Evolutionary conservation across 2,113 vertebrate species (phyloP), one percentile per base, ranked within the genome.

Genomic region (Puffinus mauretanicus): DNA sequence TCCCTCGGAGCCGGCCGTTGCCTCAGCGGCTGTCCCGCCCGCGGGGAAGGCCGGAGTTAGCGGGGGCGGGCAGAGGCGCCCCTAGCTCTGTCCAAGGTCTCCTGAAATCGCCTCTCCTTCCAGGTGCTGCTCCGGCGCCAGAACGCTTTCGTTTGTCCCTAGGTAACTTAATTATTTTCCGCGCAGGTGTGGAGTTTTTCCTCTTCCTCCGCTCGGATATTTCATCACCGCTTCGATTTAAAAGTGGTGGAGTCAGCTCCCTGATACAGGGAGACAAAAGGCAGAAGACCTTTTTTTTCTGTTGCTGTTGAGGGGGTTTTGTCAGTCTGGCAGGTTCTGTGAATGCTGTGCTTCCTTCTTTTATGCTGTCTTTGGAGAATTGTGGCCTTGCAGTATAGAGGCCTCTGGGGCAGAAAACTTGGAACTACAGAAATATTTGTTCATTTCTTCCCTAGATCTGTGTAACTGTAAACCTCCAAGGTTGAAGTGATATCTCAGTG

Each of bases 61-160:
- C 36, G 25, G 32, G 17, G 52, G 40, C 7, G 55, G 40, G n/a
- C 72, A 2, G 86, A 49, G 51, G 42, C 12, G 62, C 26, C 21
- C 8, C 2, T 25, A 70, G 51, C 86, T 67, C 89, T 87, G 92
- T 66, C 73, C 92, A 32, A 82, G 84, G 87, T 82, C 47, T 89
- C 38, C 32, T 0, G 64, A 8, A 11, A 4, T 40, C 58, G 24
- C 13, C 12, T 21, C 15, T 15, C 16, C 6, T n/a, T 7, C 61
- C n/a, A 2, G 49, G 70, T 2, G 70, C 36, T 13, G 47, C 6
- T 17, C 30, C 40, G 7, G 82, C 6, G 16, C 32, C 71, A 4
- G 27, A 14, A 18, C 21, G 27, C 60, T 27, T 22, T 16, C 36
- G 10, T 16, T 21, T 13, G 47, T 44, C 54, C 16, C 44, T 25